Evolutionary conservation across 2,797 vertebrate species (phyloP).

Genomic region (Cheirogaleus major): DNA sequence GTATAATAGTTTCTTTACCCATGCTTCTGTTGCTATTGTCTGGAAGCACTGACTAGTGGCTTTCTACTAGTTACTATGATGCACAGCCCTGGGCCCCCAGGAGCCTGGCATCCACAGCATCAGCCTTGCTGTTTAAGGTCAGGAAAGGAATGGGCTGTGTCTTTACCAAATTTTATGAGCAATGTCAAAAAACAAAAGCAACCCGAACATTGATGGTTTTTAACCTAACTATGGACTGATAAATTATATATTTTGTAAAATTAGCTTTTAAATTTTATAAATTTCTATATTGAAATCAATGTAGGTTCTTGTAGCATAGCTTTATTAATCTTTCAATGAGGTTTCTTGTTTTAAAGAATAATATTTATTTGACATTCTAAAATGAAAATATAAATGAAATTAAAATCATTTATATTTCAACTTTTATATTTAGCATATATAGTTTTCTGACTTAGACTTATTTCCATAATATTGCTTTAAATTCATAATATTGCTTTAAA

Average conservation of each 20-base stretch:
- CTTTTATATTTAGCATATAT: not conserved
- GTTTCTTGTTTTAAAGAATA: not conserved
- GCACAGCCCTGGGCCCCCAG: no score
- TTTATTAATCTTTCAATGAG: not conserved
- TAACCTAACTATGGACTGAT: not conserved
- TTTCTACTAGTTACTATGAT: fast-evolving
- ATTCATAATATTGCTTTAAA: not conserved
- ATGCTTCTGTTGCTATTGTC: not conserved
- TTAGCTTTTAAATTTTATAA: slow-evolving; percentile 3
- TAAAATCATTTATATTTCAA: not conserved
- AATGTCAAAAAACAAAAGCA: not conserved
- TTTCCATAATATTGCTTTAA: not conserved
- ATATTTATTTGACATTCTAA: not conserved
- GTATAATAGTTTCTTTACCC: not conserved
- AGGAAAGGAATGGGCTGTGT: not conserved
- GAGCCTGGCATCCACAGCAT: not conserved
- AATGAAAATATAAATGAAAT: not conserved
- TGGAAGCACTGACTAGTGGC: not conserved
- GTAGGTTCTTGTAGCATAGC: not conserved
- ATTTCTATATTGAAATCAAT: not conserved
- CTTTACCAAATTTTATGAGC: not conserved
- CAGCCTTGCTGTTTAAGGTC: not conserved
- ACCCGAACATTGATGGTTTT: not conserved
- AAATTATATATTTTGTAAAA: not conserved
- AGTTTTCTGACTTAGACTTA: not conserved